These are phyloP conservation scores for Diogma glabrata DNA, from an alignment of 2,888 invertebrate species.

Conservation along the genomic window DNA sequence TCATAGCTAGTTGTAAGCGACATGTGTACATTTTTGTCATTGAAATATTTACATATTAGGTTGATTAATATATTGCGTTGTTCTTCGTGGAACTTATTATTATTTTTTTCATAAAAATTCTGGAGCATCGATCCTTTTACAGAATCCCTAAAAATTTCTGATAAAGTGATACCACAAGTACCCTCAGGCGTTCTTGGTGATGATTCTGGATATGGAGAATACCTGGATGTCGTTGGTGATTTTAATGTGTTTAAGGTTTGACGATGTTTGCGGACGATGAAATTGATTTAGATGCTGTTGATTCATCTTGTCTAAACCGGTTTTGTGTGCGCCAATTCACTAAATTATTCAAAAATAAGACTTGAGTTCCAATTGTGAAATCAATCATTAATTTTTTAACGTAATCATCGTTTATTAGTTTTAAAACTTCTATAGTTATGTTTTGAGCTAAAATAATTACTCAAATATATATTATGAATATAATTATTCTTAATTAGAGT, in stretches of 20 bases:
- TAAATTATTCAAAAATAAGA: background rate
- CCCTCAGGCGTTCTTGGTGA: too few species aligned
- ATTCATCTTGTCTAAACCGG: too few species aligned
- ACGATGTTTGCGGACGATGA: too few species aligned
- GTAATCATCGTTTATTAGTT: background rate
- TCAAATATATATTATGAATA: too few species aligned
- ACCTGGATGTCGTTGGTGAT: background rate
- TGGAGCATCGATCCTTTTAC: background rate
- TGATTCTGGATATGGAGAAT: background rate
- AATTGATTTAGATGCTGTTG: too few species aligned
- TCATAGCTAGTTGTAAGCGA: background rate
- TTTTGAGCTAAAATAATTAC: too few species aligned
- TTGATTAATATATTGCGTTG: background rate
- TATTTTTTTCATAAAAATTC: background rate
- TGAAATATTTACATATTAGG: background rate
- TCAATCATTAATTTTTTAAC: background rate
- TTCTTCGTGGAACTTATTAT: background rate
- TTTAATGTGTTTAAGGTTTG: background rate
- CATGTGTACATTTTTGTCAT: background rate
- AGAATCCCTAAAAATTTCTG: background rate
- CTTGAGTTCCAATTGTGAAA: background rate
- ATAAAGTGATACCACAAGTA: background rate
- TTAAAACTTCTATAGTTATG: background rate
- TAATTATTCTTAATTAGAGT: too few species aligned
- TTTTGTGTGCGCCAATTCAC: background rate